A percentile compares a stretch with the other conserved stretches of the same genome.
These are phyloP conservation scores for Narcine bancroftii DNA, from an alignment of 2,113 vertebrate genomes.

Conservation along the genomic window DNA sequence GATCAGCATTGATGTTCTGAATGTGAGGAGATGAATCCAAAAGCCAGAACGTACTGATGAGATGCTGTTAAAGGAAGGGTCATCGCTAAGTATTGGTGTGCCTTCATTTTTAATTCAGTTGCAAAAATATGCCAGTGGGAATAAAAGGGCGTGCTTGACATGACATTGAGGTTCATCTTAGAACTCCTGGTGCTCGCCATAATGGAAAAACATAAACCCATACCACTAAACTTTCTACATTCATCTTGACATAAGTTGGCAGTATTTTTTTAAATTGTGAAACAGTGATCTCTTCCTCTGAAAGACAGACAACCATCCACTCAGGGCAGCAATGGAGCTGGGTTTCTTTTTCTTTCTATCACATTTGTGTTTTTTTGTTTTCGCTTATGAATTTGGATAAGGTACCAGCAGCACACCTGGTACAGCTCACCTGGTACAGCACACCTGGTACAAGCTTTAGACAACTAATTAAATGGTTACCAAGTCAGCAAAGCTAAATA, in stretches of 20 bases:
- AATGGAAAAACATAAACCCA: background rate
- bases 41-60: background rate
- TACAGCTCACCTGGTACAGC: no score
- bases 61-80: background rate
- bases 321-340: no score
- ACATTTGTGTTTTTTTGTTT: background rate
- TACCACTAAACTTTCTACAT: background rate
- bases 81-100: background rate
- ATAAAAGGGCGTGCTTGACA: background rate
- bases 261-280: background rate
- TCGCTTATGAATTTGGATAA: background rate
- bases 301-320: no score
- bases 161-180: background rate
- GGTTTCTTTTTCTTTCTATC: no score
- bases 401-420: background rate
- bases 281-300: background rate
- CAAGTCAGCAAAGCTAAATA: background rate
- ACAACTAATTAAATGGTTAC: no score
- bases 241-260: background rate
- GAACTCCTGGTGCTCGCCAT: background rate
- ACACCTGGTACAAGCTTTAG: no score
- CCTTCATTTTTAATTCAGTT: background rate
- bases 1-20: background rate
- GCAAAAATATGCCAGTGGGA: background rate
- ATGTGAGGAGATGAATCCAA: background rate